Percentiles rank a stretch among this genome's conserved stretches.
Evolutionary conservation across 2,113 vertebrate species (phyloP).

Genomic region (Erythrocercus mccallii): DNA sequence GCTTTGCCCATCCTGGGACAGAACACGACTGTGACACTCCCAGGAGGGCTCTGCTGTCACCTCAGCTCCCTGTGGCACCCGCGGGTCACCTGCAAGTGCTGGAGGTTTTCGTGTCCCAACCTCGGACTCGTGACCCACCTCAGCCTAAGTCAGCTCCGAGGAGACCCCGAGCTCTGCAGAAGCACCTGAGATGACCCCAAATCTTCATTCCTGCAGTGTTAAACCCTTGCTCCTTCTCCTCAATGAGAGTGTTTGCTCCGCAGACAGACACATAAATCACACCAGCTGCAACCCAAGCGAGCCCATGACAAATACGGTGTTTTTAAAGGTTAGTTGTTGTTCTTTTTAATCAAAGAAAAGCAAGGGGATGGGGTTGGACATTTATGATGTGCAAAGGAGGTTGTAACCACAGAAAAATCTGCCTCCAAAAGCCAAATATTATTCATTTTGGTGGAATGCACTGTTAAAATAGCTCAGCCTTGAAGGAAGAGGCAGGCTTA

Average conservation of each 20-base stretch:
- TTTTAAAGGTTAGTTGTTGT: slow-evolving; percentile 51
- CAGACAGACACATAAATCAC: background rate
- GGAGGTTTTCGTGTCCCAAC: background rate
- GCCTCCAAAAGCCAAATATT: slow-evolving; percentile 53
- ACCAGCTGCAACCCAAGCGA: background rate
- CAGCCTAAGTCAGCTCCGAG: background rate
- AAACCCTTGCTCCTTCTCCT: background rate
- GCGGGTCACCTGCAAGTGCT: rapidly evolving
- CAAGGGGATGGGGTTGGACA: slow-evolving; percentile 30
- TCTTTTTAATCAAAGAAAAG: slow-evolving; percentile 61
- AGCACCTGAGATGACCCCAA: background rate
- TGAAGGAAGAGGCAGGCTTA: slow-evolving; percentile 43
- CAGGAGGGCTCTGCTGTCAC: background rate
- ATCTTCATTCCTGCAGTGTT: background rate
- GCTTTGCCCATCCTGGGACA: background rate
- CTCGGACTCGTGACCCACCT: background rate
- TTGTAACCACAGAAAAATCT: slow-evolving; percentile 64
- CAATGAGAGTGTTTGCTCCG: background rate
- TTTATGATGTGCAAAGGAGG: slow-evolving; percentile 59
- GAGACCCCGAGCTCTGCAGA: background rate
- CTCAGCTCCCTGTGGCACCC: background rate
- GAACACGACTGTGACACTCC: background rate
- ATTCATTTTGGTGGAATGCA: slow-evolving; percentile 56
- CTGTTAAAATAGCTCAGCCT: slow-evolving; percentile 47
- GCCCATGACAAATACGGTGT: background rate